A percentile compares a stretch with the other conserved stretches of the same genome.
These are phyloP conservation scores for Diploptera punctata DNA, from an alignment of 2,888 invertebrate genomes.

Conservation along the genomic window DNA sequence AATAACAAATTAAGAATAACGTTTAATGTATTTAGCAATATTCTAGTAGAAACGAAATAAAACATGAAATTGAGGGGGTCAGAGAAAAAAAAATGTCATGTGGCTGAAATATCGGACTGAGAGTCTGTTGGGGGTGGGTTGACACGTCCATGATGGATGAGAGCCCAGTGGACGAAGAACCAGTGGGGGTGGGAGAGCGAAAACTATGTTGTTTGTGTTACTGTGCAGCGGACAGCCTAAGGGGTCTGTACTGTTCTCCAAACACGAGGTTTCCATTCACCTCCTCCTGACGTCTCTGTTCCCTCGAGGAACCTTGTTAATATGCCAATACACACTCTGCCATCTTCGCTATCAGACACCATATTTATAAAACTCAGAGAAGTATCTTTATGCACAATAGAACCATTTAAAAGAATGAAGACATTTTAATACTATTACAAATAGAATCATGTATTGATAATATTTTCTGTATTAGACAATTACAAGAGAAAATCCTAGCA, in stretches of 20 bases:
- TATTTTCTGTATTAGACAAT: too few species aligned
- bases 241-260: slow-evolving; percentile 19
- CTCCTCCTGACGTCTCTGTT: slow-evolving; percentile 27
- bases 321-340: slow-evolving; percentile 22
- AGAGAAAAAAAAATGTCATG: slow-evolving; percentile 30
- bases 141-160: slow-evolving; percentile 42
- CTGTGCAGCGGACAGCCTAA: slow-evolving; percentile 32
- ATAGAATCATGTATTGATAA: too few species aligned
- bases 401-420: too few species aligned
- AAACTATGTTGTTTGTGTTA: slow-evolving; percentile 41
- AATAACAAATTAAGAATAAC: too few species aligned
- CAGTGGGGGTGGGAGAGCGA: slow-evolving; percentile 24
- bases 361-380: too few species aligned
- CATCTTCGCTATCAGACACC: too few species aligned
- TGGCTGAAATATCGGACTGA: slow-evolving; percentile 22
- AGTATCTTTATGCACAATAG: too few species aligned
- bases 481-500: too few species aligned
- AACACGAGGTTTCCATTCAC: slow-evolving; percentile 28
- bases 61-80: neutral
- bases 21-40: neutral
- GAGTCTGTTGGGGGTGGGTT: slow-evolving; percentile 21
- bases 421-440: too few species aligned
- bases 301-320: neutral
- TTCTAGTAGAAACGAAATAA: neutral
- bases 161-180: slow-evolving; percentile 27